phyloP scores from a whole-genome alignment of 1,140 invertebrate genomes.

The Wasmannia auropunctata region DNA sequence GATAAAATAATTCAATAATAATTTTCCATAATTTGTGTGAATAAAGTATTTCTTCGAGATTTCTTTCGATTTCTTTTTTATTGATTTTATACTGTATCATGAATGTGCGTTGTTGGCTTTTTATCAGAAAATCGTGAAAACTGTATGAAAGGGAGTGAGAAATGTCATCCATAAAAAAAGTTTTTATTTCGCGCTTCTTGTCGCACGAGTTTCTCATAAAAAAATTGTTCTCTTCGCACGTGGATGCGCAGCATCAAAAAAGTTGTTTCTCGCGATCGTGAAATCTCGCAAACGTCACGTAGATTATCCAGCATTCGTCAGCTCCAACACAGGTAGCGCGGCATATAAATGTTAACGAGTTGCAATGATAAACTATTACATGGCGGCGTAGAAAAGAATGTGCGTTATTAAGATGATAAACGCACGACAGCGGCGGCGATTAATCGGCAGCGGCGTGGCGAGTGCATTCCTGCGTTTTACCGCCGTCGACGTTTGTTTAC shows the following conservation, averaged over 20 bases:
- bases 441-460: conserved; percentile 1
- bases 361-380: conserved; percentile 25
- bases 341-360: neutral
- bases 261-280: neutral
- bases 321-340: too few relatives aligned
- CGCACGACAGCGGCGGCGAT: conserved; percentile 3
- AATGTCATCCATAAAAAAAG: neutral
- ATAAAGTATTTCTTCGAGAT: neutral
- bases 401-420: conserved; percentile 50
- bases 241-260: neutral
- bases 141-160: neutral
- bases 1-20: neutral
- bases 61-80: neutral
- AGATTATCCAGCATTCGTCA: neutral
- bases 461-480: conserved; percentile 44
- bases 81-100: neutral
- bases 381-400: neutral
- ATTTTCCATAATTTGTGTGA: neutral
- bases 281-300: neutral
- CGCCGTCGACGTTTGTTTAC: conserved; percentile 6
- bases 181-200: neutral
- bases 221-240: neutral
- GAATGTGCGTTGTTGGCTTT: neutral
- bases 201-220: neutral
- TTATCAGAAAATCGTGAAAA: neutral